These are phyloP conservation scores for Pyrgus malvae DNA, from an alignment of 2,888 invertebrate species.

Conservation along the genomic window DNA sequence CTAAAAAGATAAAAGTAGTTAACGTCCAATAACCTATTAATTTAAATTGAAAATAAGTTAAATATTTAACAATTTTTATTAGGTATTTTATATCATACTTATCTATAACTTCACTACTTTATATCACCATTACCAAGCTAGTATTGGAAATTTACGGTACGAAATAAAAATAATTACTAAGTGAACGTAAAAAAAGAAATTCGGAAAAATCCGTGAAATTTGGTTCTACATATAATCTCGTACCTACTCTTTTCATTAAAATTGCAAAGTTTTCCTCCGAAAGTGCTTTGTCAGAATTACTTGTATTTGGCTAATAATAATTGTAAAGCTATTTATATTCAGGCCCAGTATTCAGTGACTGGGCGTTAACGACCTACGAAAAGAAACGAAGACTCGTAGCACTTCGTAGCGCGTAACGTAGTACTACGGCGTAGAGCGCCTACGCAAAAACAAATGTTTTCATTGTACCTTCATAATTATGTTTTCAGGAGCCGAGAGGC, in stretches of 20 bases:
- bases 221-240: too few relatives aligned
- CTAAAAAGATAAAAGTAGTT: too few relatives aligned
- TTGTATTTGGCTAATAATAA: slow-evolving; percentile 16
- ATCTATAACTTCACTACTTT: too few relatives aligned
- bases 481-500: slow-evolving; percentile 28
- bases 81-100: too few relatives aligned
- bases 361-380: slow-evolving; percentile 25
- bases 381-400: slow-evolving; percentile 11
- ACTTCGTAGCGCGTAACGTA: slow-evolving; percentile 44
- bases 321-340: slow-evolving; percentile 25
- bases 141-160: too few relatives aligned
- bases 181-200: too few relatives aligned
- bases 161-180: too few relatives aligned
- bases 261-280: slow-evolving; percentile 1
- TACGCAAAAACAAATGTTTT: slow-evolving; percentile 44
- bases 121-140: too few relatives aligned
- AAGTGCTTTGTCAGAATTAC: slow-evolving; percentile 19
- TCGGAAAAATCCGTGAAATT: too few relatives aligned
- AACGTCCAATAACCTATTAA: too few relatives aligned
- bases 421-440: slow-evolving; percentile 54
- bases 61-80: too few relatives aligned
- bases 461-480: slow-evolving; percentile 34
- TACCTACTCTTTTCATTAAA: not conserved
- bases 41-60: too few relatives aligned
- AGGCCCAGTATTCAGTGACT: slow-evolving; percentile 11